Percentiles rank a stretch among this genome's conserved stretches.
These are phyloP conservation scores for Bursaphelenchus okinawaensis DNA, from an alignment of 2,888 invertebrate genomes.

Conservation along the genomic window DNA sequence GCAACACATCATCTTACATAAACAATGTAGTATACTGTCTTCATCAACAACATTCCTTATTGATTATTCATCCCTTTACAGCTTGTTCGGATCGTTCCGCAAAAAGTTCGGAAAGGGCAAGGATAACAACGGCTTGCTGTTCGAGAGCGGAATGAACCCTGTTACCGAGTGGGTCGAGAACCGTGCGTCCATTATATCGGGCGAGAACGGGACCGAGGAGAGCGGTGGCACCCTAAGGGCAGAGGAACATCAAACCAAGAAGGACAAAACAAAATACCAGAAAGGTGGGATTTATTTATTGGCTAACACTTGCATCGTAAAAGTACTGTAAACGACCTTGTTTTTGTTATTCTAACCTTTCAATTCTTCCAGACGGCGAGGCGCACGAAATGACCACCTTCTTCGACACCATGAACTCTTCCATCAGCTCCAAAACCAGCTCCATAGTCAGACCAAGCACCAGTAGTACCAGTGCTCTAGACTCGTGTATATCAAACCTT, in stretches of 20 bases:
- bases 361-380: not conserved
- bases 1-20: no score
- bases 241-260: not conserved
- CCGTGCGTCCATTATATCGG: not conserved
- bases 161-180: not conserved
- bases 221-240: not conserved
- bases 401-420: not conserved
- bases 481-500: not conserved
- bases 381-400: not conserved
- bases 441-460: not conserved
- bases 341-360: not conserved
- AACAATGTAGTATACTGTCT: no score
- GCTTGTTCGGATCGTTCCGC: not conserved
- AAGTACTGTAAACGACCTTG: not conserved
- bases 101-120: not conserved
- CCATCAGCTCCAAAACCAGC: not conserved
- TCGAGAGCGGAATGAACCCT: not conserved
- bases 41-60: no score
- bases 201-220: not conserved
- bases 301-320: not conserved
- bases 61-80: no score
- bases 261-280: not conserved
- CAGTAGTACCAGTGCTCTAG: not conserved
- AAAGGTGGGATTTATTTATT: not conserved
- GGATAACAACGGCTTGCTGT: not conserved